A percentile compares a stretch with the other conserved stretches of the same genome.
Conservation (phyloP, 2,113 vertebrate species). For the Colius striatus region DNA sequence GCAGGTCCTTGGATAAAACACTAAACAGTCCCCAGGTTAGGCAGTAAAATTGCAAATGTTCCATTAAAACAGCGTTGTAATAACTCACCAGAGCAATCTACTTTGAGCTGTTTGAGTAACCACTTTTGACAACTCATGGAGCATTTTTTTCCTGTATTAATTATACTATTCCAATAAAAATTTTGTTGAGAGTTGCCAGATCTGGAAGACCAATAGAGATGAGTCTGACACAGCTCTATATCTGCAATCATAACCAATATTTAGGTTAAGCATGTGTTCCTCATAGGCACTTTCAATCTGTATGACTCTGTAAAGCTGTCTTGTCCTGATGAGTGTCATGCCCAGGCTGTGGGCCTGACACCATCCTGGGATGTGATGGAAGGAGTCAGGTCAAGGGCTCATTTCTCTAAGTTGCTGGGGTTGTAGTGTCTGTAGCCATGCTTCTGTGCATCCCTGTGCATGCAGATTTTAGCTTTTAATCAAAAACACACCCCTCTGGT, state of each 20-base stretch:
- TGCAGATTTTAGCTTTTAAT: too few relatives aligned
- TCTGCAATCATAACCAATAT: not conserved
- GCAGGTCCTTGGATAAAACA: not conserved
- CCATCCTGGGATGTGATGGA: not conserved
- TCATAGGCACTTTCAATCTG: accelerated
- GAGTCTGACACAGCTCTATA: not conserved
- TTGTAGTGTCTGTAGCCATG: too few relatives aligned
- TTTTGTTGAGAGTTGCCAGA: not conserved
- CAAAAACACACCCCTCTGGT: too few relatives aligned
- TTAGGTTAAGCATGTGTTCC: not conserved
- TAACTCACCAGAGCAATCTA: not conserved
- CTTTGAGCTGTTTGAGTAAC: not conserved
- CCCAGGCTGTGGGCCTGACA: not conserved
- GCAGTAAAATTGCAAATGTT: not conserved
- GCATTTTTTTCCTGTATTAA: not conserved
- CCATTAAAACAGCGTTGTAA: not conserved
- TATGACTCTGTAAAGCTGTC: not conserved
- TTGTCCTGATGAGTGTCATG: accelerated
- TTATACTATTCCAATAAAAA: not conserved
- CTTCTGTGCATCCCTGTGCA: too few relatives aligned
- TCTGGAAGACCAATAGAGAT: not conserved
- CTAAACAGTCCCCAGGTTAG: not conserved
- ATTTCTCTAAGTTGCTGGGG: too few relatives aligned
- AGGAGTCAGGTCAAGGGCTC: too few relatives aligned
- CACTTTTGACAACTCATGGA: not conserved